Conservation (phyloP, 2,797 vertebrate species). For the Gymnoscopelus braueri region DNA sequence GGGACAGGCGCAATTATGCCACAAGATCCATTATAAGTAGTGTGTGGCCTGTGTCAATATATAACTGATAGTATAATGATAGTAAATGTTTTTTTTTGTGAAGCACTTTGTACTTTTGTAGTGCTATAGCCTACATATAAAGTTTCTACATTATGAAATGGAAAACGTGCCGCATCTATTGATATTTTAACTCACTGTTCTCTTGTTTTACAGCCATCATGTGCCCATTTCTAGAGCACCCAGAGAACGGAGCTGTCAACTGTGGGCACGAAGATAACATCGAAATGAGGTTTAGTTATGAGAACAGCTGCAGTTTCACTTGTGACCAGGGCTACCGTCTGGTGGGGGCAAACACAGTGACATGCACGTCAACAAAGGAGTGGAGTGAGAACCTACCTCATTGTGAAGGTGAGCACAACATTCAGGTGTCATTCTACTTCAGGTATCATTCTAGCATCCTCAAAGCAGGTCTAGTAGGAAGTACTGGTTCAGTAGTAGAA, state of each 20-base stretch:
- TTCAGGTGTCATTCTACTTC: background rate
- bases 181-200: too few species aligned
- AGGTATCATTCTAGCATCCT: background rate
- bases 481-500: too few species aligned
- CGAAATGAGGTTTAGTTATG: constrained; percentile 61
- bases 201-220: constrained; percentile 64
- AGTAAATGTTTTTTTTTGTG: too few species aligned
- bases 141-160: too few species aligned
- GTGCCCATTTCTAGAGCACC: constrained; percentile 57
- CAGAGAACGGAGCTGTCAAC: constrained; percentile 50
- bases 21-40: too few species aligned
- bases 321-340: constrained; percentile 75
- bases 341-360: constrained; percentile 61
- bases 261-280: constrained; percentile 66
- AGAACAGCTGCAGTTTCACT: constrained; percentile 77
- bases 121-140: too few species aligned
- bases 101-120: too few species aligned
- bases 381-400: constrained; percentile 76
- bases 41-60: too few species aligned
- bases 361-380: constrained; percentile 74
- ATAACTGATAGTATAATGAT: too few species aligned
- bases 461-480: too few species aligned
- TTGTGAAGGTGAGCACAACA: constrained; percentile 75
- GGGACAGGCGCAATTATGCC: too few species aligned
- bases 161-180: too few species aligned